Conservation (phyloP, 2,888 invertebrate genomes). For the Ypsolopha scabrella region DNA sequence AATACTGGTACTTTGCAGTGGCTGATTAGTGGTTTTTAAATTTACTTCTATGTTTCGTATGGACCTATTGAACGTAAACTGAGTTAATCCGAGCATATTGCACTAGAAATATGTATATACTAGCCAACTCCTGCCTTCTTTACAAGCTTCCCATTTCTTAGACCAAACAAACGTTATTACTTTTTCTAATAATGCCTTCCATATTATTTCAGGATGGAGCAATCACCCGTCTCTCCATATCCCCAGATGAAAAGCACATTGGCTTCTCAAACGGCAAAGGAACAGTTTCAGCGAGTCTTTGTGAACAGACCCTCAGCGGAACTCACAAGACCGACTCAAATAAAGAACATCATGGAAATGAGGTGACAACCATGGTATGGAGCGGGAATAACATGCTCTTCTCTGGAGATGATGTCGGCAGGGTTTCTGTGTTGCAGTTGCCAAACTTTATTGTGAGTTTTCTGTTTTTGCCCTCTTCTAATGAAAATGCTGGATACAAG, state of each 20-base stretch:
- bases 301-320: conserved; percentile 43
- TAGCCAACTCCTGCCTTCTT: too few species aligned
- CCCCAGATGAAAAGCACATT: conserved; percentile 79
- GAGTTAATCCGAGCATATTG: too few species aligned
- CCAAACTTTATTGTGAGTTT: conserved; percentile 79
- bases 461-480: too few species aligned
- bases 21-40: too few species aligned
- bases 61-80: too few species aligned
- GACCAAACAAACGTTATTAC: too few species aligned
- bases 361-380: conserved; percentile 77
- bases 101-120: too few species aligned
- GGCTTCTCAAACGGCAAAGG: conserved; percentile 79
- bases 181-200: too few species aligned
- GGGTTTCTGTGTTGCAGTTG: conserved; percentile 77
- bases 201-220: conserved; percentile 77
- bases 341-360: conserved; percentile 72
- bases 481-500: too few species aligned
- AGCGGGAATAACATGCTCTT: conserved; percentile 76
- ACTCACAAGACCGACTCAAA: conserved; percentile 36
- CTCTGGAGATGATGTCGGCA: conserved; percentile 81
- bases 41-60: too few species aligned
- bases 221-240: conserved; percentile 73
- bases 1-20: too few species aligned
- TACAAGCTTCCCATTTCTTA: too few species aligned
- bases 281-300: conserved; percentile 72